phyloP scores from a whole-genome alignment of 2,113 vertebrate species.

The Cyprinodon brontotheroides region DNA sequence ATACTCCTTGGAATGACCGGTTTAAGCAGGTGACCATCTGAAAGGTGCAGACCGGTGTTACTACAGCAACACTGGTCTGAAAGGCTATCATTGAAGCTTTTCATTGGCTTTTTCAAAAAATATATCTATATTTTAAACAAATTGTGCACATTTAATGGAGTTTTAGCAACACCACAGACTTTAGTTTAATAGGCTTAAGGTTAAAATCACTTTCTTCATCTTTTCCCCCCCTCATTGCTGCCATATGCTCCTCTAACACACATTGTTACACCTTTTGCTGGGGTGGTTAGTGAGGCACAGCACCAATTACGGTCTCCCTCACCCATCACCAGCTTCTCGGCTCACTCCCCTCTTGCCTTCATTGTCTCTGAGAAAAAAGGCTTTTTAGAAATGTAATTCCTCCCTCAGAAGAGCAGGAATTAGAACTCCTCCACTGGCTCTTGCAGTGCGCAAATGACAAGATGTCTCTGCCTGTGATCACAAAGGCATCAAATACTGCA shows the following conservation, averaged over 20 bases:
- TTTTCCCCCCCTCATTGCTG: background rate
- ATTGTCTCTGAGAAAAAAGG: conserved; percentile 48
- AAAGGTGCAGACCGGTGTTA: background rate
- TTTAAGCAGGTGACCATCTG: too few species aligned
- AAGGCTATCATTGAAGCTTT: background rate
- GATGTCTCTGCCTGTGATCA: conserved; percentile 24
- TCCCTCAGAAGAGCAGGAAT: conserved; percentile 35
- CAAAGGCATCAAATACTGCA: conserved; percentile 27
- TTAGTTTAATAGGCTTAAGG: background rate
- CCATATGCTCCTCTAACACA: conserved; percentile 51
- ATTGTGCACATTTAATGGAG: background rate
- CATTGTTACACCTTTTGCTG: conserved; percentile 55
- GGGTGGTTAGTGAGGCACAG: conserved; percentile 55
- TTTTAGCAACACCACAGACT: background rate
- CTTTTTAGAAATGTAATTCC: conserved; percentile 35
- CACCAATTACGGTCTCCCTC: conserved; percentile 58
- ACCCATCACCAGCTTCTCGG: conserved; percentile 13
- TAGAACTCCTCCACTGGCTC: conserved; percentile 24
- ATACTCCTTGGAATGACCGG: background rate
- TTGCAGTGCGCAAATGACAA: conserved; percentile 30
- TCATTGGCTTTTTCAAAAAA: background rate
- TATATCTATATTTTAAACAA: background rate
- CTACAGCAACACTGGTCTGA: background rate
- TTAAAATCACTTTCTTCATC: conserved; percentile 5
- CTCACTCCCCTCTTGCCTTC: conserved; percentile 21